Evolutionary conservation across 2,888 invertebrate species (phyloP).

Genomic region (Lottia gigantea): DNA sequence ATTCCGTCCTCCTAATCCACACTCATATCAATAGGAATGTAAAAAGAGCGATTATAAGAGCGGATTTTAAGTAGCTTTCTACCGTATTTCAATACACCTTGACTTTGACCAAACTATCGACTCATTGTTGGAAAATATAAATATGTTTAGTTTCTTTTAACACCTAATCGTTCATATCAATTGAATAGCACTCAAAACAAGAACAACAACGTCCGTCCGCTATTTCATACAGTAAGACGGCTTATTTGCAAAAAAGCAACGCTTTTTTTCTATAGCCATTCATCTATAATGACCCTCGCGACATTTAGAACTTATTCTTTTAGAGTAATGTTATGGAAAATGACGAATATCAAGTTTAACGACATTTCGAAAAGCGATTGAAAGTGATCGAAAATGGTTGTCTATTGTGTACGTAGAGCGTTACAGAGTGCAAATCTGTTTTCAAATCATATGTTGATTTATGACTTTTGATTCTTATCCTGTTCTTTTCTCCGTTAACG

Average conservation of each 20-base stretch:
- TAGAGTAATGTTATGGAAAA: constrained; percentile 12
- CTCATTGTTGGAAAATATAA: constrained; percentile 25
- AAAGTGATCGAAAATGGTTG: constrained; percentile 2
- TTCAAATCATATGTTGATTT: constrained; percentile 7
- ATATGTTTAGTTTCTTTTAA: constrained; percentile 29
- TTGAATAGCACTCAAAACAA: not conserved
- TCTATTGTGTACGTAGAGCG: not conserved
- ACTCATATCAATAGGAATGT: constrained; percentile 43
- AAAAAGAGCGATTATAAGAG: constrained; percentile 39
- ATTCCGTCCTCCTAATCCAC: constrained; percentile 41
- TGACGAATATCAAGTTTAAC: not conserved
- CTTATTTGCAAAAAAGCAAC: not conserved
- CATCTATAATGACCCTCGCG: constrained; percentile 13
- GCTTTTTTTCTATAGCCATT: not conserved
- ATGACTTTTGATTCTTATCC: constrained; percentile 3
- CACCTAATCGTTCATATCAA: constrained; percentile 26
- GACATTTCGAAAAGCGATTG: constrained; percentile 8
- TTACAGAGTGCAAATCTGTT: constrained; percentile 11
- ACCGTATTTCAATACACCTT: constrained; percentile 16
- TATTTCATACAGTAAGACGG: not conserved
- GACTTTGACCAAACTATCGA: constrained; percentile 19
- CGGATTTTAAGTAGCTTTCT: constrained; percentile 17
- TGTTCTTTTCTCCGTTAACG: constrained; percentile 5
- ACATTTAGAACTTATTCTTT: constrained; percentile 11
- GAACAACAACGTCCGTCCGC: not conserved